phyloP scores from a whole-genome alignment of 2,888 invertebrate species.

The Aplocera efformata region DNA sequence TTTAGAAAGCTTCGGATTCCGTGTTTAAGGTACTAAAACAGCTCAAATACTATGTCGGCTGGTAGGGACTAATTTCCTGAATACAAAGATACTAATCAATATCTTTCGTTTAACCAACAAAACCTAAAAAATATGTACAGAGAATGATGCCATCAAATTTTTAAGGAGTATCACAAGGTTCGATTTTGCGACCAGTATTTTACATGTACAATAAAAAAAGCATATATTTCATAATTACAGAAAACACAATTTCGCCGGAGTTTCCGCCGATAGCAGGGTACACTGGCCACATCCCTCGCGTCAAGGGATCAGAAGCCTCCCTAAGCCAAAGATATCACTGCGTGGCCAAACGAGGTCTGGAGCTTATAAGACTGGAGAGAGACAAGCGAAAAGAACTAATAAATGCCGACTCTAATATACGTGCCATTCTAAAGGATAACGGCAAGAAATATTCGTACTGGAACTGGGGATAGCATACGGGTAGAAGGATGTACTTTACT shows the following conservation, averaged over 20 bases:
- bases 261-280: conserved; percentile 87
- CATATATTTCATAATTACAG: conserved; percentile 47
- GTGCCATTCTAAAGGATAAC: conserved; percentile 60
- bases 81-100: too few species aligned
- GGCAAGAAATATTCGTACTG: conserved; percentile 71
- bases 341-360: conserved; percentile 83
- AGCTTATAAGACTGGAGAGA: conserved; percentile 79
- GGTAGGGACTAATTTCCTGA: too few species aligned
- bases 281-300: conserved; percentile 86
- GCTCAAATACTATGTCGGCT: too few species aligned
- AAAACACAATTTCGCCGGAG: conserved; percentile 83
- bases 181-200: conserved; percentile 8
- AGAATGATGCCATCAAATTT: background rate
- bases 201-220: too few species aligned
- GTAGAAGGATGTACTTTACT: conserved; percentile 76
- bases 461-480: conserved; percentile 80
- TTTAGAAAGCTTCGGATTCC: conserved; percentile 11
- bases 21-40: background rate
- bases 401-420: conserved; percentile 60
- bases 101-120: too few species aligned
- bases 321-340: conserved; percentile 85
- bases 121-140: background rate
- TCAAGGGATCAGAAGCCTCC: conserved; percentile 83
- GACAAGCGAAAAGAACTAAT: conserved; percentile 69
- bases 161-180: conserved; percentile 25